These are phyloP conservation scores for Lasioglossum zephyrum DNA, from an alignment of 2,888 invertebrate genomes.

Conservation along the genomic window DNA sequence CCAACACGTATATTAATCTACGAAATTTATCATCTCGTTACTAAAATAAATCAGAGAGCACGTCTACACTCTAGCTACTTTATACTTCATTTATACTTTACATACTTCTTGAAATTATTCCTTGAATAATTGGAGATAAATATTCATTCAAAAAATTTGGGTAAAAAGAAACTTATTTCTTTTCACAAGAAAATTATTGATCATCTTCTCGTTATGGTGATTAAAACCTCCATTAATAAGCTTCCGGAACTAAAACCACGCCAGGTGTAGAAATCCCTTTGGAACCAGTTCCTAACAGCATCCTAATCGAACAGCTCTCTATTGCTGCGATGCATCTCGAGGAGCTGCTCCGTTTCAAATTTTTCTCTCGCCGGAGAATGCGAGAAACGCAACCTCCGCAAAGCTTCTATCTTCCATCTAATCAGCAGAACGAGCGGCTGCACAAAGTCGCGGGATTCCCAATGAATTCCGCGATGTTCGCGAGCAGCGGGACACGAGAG, in stretches of 20 bases:
- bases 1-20: background rate
- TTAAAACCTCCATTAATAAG: background rate
- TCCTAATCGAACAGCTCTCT: background rate
- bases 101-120: background rate
- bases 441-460: constrained; percentile 18
- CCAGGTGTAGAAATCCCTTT: background rate
- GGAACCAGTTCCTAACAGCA: background rate
- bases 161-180: too few species aligned
- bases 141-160: background rate
- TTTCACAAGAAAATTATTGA: too few species aligned
- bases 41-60: background rate
- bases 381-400: background rate
- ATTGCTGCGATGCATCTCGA: background rate
- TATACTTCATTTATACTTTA: background rate
- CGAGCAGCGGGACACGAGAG: constrained; percentile 4
- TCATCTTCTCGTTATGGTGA: too few species aligned
- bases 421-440: background rate
- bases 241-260: background rate
- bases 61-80: background rate
- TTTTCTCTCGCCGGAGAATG: background rate
- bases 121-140: background rate
- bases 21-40: background rate
- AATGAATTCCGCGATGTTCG: constrained; percentile 26
- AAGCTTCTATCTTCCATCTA: background rate
- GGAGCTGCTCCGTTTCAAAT: background rate